A percentile compares a stretch with the other conserved stretches of the same genome.
These are phyloP conservation scores for Erebia ligea DNA, from an alignment of 2,888 invertebrate species.

Conservation along the genomic window DNA sequence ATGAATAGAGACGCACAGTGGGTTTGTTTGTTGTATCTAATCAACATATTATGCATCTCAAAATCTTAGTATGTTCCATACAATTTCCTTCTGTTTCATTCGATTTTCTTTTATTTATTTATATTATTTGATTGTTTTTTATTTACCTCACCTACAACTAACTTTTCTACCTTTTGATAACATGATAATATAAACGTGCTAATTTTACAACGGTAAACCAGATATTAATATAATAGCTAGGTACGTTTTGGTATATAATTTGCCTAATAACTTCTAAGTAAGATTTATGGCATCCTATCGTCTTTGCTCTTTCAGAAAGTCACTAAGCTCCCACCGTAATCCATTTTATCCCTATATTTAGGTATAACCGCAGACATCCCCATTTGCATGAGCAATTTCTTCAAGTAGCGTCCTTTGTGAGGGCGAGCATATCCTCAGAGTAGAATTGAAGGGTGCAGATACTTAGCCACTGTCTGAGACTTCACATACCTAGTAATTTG, in stretches of 20 bases:
- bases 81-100: no score
- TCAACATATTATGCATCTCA: no score
- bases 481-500: neutral
- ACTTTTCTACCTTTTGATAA: no score
- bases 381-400: slow-evolving; percentile 46
- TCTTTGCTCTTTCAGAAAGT: slow-evolving; percentile 11
- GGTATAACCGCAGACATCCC: slow-evolving; percentile 30
- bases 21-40: no score
- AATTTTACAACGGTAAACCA: neutral
- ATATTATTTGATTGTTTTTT: no score
- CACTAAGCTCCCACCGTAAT: slow-evolving; percentile 20
- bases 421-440: slow-evolving; percentile 39
- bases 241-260: neutral
- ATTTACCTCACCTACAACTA: no score
- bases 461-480: slow-evolving; percentile 20
- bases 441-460: slow-evolving; percentile 29
- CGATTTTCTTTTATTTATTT: no score
- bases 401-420: slow-evolving; percentile 41
- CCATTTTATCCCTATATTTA: slow-evolving; percentile 25
- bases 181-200: neutral
- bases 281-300: slow-evolving; percentile 10
- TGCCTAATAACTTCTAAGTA: slow-evolving; percentile 12
- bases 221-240: neutral
- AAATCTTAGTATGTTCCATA: no score
- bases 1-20: no score